These are phyloP conservation scores for Leucania comma DNA, from an alignment of 2,888 invertebrate species.

Conservation along the genomic window DNA sequence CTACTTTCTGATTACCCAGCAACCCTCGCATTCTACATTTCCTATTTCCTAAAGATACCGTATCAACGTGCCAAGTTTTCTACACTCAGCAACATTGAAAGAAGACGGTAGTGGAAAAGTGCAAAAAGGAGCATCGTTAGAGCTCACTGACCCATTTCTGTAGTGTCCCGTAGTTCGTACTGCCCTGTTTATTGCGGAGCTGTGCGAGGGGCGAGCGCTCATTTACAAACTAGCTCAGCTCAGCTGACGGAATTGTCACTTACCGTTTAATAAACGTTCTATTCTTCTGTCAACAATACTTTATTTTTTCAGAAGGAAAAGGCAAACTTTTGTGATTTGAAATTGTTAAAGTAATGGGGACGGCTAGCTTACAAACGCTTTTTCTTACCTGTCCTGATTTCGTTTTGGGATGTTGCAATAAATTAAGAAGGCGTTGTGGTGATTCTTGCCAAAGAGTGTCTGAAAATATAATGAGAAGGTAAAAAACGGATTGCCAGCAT, in stretches of 20 bases:
- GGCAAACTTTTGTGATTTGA: constrained; percentile 28
- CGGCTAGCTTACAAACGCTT: constrained; percentile 19
- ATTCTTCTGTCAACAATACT: constrained; percentile 26
- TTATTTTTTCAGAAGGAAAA: constrained; percentile 8
- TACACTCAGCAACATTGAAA: constrained; percentile 50
- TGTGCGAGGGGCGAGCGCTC: constrained; percentile 26
- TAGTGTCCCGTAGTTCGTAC: constrained; percentile 51
- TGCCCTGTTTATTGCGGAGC: constrained; percentile 55
- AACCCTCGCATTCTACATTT: constrained; percentile 35
- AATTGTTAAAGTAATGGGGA: constrained; percentile 38
- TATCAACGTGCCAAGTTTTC: constrained; percentile 63
- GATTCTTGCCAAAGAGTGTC: background rate
- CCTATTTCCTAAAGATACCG: constrained; percentile 49
- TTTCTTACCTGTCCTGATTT: constrained; percentile 16
- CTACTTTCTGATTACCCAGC: constrained; percentile 15
- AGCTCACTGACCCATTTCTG: constrained; percentile 79
- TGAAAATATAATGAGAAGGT: background rate
- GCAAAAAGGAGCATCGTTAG: constrained; percentile 79
- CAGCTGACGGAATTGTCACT: constrained; percentile 26
- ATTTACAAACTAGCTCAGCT: constrained; percentile 28
- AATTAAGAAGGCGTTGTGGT: background rate
- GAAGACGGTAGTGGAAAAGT: constrained; percentile 69
- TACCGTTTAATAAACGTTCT: background rate
- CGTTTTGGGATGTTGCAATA: background rate
- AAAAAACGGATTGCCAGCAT: background rate